Percentiles rank a stretch among this genome's conserved stretches.
Evolutionary conservation across 2,113 vertebrate species (phyloP).

Genomic region (Epinephelus lanceolatus): DNA sequence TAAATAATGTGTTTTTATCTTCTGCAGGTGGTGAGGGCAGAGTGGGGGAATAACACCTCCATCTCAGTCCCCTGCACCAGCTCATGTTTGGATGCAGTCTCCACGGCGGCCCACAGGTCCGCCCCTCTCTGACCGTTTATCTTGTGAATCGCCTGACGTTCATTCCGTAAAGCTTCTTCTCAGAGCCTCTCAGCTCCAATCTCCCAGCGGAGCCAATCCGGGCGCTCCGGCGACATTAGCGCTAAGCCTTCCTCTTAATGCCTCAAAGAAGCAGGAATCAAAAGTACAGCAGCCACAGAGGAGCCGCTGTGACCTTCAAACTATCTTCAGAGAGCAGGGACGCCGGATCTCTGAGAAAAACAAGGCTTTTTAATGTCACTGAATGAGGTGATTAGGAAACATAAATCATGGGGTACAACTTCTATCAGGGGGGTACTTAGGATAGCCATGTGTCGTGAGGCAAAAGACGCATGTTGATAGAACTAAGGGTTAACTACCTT

Average conservation of each 20-base stretch:
- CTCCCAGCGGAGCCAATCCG: slow-evolving; percentile 11
- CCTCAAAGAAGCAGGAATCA: slow-evolving; percentile 52
- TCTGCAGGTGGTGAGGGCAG: not conserved
- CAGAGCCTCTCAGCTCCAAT: slow-evolving; percentile 5
- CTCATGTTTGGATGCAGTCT: slow-evolving; percentile 11
- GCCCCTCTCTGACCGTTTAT: slow-evolving; percentile 38
- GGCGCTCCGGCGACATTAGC: slow-evolving; percentile 41
- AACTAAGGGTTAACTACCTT: not conserved
- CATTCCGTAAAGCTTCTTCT: slow-evolving; percentile 28
- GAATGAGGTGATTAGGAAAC: slow-evolving; percentile 36
- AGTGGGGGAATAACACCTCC: not conserved
- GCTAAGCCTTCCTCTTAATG: slow-evolving; percentile 56
- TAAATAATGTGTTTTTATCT: no score
- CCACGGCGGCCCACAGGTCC: not conserved
- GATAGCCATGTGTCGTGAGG: not conserved
- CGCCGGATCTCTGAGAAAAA: not conserved
- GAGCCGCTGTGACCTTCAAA: slow-evolving; percentile 53
- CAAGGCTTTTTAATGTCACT: slow-evolving; percentile 8
- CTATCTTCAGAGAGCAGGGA: slow-evolving; percentile 4
- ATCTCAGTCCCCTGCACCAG: not conserved
- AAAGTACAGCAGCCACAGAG: slow-evolving; percentile 39
- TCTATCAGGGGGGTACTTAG: not conserved
- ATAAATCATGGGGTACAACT: not conserved
- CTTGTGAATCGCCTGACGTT: slow-evolving; percentile 17
- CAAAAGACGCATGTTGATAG: not conserved